A percentile compares a stretch with the other conserved stretches of the same genome.
Conservation (phyloP, 1,140 invertebrate species). For the Drosophila mayri region DNA sequence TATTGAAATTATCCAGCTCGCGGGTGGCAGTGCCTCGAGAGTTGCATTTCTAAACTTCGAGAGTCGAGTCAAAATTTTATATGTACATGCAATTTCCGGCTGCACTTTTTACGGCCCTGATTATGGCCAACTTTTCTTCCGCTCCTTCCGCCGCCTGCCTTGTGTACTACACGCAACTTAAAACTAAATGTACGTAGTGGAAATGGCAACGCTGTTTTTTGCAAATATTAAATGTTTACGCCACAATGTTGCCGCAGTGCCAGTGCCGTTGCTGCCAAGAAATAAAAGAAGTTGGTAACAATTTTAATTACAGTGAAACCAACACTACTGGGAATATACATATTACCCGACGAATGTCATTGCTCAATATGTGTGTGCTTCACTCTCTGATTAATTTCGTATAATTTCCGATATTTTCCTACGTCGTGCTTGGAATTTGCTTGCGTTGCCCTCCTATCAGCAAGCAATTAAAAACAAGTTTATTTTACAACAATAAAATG, state of each 20-base stretch:
- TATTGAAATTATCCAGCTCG: constrained; percentile 75
- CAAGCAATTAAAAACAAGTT: constrained; percentile 80
- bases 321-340: constrained; percentile 6
- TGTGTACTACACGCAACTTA: constrained; percentile 59
- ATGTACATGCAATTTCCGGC: constrained; percentile 63
- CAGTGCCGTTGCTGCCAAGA: neutral
- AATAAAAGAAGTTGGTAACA: constrained; percentile 16
- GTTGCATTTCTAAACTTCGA: constrained; percentile 35
- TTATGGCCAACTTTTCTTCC: constrained; percentile 50
- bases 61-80: constrained; percentile 41
- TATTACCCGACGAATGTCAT: constrained; percentile 18
- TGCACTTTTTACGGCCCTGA: constrained; percentile 50
- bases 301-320: constrained; percentile 32
- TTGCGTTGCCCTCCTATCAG: constrained; percentile 45
- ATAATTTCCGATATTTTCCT: constrained; percentile 46
- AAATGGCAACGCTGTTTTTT: constrained; percentile 36
- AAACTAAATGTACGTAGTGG: constrained; percentile 50
- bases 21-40: constrained; percentile 46
- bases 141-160: constrained; percentile 11
- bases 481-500: constrained; percentile 83
- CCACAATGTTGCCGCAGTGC: constrained; percentile 44
- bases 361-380: constrained; percentile 18
- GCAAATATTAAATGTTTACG: constrained; percentile 57
- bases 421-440: constrained; percentile 23
- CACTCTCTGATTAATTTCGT: constrained; percentile 51